These are phyloP conservation scores for Mellilla xanthometata DNA, from an alignment of 2,888 invertebrate species.

Conservation along the genomic window DNA sequence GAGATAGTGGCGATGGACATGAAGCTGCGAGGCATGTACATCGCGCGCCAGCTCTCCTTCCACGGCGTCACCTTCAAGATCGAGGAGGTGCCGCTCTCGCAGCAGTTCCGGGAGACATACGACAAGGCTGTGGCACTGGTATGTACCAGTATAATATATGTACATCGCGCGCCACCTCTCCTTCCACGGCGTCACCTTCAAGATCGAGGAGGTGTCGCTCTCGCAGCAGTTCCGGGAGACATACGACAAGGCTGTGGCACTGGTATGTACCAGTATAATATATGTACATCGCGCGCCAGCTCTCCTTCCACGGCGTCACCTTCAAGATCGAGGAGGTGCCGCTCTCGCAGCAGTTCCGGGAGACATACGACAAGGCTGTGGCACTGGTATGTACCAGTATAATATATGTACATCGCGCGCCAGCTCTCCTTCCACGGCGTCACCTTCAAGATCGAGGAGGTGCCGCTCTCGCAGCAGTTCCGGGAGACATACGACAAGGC, in stretches of 20 bases:
- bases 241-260: slow-evolving; percentile 88
- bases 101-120: slow-evolving; percentile 94
- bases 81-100: slow-evolving; percentile 95
- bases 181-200: too few relatives aligned
- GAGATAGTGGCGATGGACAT: slow-evolving; percentile 99
- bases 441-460: slow-evolving; percentile 59
- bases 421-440: too few relatives aligned
- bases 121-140: slow-evolving; percentile 95
- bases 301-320: slow-evolving; percentile 98
- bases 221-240: slow-evolving; percentile 90
- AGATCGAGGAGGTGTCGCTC: slow-evolving; percentile 59
- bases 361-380: slow-evolving; percentile 96
- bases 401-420: not conserved
- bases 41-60: slow-evolving; percentile 98
- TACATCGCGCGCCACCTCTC: too few relatives aligned
- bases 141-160: slow-evolving; percentile 39
- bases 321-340: slow-evolving; percentile 99
- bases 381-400: slow-evolving; percentile 83
- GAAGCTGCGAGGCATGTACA: slow-evolving; percentile 99
- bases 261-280: slow-evolving; percentile 47
- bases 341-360: slow-evolving; percentile 91
- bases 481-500: slow-evolving; percentile 60
- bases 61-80: slow-evolving; percentile 98
- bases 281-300: slow-evolving; percentile 88
- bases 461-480: slow-evolving; percentile 87